Base-by-base conservation (phyloP, 2,797 vertebrate species). In the Caiman crocodilus region DNA sequence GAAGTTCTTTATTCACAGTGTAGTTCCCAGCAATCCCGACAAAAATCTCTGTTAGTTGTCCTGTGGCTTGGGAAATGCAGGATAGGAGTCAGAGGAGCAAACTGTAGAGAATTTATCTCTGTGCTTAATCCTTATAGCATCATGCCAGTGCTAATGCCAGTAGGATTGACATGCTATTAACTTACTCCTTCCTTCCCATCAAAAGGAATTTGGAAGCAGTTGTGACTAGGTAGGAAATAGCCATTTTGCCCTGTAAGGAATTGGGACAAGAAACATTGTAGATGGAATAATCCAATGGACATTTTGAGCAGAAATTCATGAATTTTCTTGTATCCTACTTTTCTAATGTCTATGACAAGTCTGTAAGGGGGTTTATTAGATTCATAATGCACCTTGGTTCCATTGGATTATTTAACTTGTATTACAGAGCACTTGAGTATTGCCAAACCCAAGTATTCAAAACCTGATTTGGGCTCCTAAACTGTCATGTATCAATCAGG, bases 101-200 rank as follows among this genome's bases (percentile, higher is more conserved):
- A 92, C 86, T 82, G 21, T 91, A 92, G 56, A 87, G 93, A 23
- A 2, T 90, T 87, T 93, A 5, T 87, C 32, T 89, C 80, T 23
- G 18, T 84, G 90, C 71, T 10, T 23, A 26, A 58, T 87, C 74
- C 93, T 94, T 23, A 69, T 79, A 87, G 81, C 42, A 73, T 88
- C 77, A 79, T 92, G 92, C 42, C 3, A 50, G 42, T 50, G 42
- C 42, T 50, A 50, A 50, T 50, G 42, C 42, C 42, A 95, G 88
- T 76, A 71, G 74, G 78, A 56, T 0, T 2, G 83, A 30, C 14
- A 5, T 1, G 80, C 82, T 91, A 81, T 90, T 94, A 78, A 80
- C 76, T 94, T 92, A 91, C 94, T 94, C 74, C 80, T 4, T 64
- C 30, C 89, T 79, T 85, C 87, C 93, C 74, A 50, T 50, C 74